Percentiles rank a stretch among this genome's conserved stretches.
Conservation (phyloP, 2,888 invertebrate genomes). For the Eustalomyia histrio region DNA sequence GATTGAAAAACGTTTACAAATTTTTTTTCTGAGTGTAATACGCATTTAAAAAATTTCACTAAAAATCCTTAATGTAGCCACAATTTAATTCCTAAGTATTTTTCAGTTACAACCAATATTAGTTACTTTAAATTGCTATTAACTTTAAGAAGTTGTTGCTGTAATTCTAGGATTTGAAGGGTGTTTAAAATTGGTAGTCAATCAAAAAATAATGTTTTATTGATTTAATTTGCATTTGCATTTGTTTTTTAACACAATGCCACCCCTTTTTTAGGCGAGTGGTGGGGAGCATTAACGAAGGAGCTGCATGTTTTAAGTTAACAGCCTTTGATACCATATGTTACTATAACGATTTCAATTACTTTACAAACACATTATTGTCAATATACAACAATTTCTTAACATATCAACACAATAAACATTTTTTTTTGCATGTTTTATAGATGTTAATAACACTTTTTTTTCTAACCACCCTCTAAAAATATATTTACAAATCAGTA, state of each 20-base stretch:
- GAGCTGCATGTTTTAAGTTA: conserved; percentile 4
- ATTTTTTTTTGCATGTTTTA: conserved; percentile 58
- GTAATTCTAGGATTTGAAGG: background rate
- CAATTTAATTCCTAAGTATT: no score
- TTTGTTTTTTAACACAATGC: conserved; percentile 19
- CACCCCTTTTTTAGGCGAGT: conserved; percentile 27
- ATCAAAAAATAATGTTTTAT: conserved; percentile 55
- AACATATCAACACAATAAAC: conserved; percentile 35
- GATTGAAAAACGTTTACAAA: no score
- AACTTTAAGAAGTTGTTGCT: background rate
- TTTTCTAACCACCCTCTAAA: conserved; percentile 18
- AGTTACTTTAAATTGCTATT: no score
- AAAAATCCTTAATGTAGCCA: no score
- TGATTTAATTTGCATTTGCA: conserved; percentile 62
- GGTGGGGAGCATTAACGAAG: background rate
- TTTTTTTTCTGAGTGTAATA: no score
- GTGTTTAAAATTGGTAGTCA: conserved; percentile 36
- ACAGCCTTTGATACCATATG: conserved; percentile 54
- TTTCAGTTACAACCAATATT: no score
- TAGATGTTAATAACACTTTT: conserved; percentile 59
- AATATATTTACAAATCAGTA: conserved; percentile 22
- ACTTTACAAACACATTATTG: conserved; percentile 61
- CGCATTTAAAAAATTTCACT: no score
- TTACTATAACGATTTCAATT: conserved; percentile 64
- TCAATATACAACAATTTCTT: conserved; percentile 42